Evolutionary conservation across 1,140 invertebrate genomes (phyloP), one percentile per base, ranked within the genome.

Genomic region (Copidosoma floridanum): DNA sequence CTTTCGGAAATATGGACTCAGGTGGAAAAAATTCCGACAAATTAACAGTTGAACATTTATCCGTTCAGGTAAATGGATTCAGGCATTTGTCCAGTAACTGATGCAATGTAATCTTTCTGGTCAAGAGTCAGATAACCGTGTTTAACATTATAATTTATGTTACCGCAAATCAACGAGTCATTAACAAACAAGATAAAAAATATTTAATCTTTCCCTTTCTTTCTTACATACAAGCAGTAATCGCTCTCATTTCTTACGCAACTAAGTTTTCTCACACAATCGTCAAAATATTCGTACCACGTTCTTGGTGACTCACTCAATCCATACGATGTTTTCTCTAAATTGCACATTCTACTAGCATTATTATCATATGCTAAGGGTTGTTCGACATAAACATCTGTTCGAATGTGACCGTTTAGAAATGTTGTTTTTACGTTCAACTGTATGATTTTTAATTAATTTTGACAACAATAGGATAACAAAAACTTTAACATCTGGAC

Each of bases 341-440:
- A 54, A 44, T 54, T 51, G 40, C 24, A 53, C 27, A 62, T 53
- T 51, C 43, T 41, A 5, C 16, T 38, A 10, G 52, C 26, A 6
- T 38, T 38, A 32, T 55, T 38, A 23, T 55, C 20, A 27, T 55
- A 55, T 6, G 37, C 52, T 23, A 3, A 3, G 4, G 37, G 52
- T 44, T 35, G 2, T 55, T 41, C 43, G 4, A 12, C 16, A 12
- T 10, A 72, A 8, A 80, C 65, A 65, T 75, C 72, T 51, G 80
- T 75, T 7, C 71, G 65, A 46, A 81, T 53, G 23, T 71, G n/a
- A 24, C 71, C 72, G 68, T 81, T 75, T 53, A 81, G 56, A 20
- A 76, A 78, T 12, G 73, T 71, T 35, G 57, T 51, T 46, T 35
- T 48, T 58, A 80, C 70, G 69, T 81, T 78, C 61, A 79, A 70